Evolutionary conservation across 2,113 vertebrate species (phyloP).

Genomic region (Sialia sialis): DNA sequence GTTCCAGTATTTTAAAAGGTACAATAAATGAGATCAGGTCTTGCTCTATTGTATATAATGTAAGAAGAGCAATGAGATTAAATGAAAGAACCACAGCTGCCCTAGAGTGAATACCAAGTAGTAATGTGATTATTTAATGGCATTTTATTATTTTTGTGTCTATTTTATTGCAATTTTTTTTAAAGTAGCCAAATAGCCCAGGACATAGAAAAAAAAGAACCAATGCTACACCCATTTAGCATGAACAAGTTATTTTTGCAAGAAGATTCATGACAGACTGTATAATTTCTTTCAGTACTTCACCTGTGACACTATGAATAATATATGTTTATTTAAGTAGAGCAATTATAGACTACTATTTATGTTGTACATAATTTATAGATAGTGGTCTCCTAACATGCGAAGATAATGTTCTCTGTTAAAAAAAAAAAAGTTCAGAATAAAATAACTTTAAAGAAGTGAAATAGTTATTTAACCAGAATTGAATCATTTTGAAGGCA

Average conservation of each 20-base stretch:
- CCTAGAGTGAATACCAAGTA: constrained; percentile 61
- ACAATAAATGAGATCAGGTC: background rate
- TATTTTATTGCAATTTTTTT: constrained; percentile 78
- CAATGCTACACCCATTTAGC: constrained; percentile 25
- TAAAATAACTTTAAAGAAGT: constrained; percentile 12
- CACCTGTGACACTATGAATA: constrained; percentile 76
- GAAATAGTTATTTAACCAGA: background rate
- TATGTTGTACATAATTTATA: constrained; percentile 73
- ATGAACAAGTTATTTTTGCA: constrained; percentile 62
- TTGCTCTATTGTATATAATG: background rate
- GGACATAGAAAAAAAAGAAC: background rate
- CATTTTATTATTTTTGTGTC: constrained; percentile 65
- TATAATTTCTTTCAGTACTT: constrained; percentile 65
- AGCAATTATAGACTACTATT: constrained; percentile 53
- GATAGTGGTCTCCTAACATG: constrained; percentile 53
- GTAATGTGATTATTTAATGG: constrained; percentile 73
- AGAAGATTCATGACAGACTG: constrained; percentile 62
- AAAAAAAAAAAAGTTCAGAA: constrained; percentile 40
- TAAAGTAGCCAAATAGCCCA: constrained; percentile 54
- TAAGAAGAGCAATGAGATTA: constrained; percentile 68
- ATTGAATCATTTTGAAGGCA: background rate
- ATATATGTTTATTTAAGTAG: constrained; percentile 73
- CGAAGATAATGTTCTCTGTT: constrained; percentile 42
- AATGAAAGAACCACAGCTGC: constrained; percentile 65
- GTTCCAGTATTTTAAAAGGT: background rate